A percentile compares a stretch with the other conserved stretches of the same genome.
phyloP scores from a whole-genome alignment of 2,113 vertebrate genomes.

The Callospermophilus lateralis region DNA sequence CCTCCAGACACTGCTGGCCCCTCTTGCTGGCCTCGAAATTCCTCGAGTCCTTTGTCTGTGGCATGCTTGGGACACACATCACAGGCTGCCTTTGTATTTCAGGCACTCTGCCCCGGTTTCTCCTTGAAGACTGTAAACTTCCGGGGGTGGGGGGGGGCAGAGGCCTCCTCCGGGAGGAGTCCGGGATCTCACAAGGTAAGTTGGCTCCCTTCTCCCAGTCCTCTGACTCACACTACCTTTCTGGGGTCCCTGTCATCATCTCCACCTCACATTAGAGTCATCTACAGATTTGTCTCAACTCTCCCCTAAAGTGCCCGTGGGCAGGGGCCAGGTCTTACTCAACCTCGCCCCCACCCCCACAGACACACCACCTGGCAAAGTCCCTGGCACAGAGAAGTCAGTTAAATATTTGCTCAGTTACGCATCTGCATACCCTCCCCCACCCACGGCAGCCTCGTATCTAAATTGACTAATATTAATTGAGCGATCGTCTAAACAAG shows the following conservation, averaged over 20 bases:
- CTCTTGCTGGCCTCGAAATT: constrained; percentile 31
- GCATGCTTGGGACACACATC: constrained; percentile 55
- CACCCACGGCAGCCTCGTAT: constrained; percentile 29
- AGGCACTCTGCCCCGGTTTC: background rate
- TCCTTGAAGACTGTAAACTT: constrained; percentile 27
- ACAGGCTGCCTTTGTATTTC: constrained; percentile 65
- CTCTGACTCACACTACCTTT: constrained; percentile 74
- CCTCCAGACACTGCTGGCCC: background rate
- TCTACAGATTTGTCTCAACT: constrained; percentile 56
- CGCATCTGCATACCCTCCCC: constrained; percentile 65
- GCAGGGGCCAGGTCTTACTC: constrained; percentile 72
- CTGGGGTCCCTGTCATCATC: constrained; percentile 69
- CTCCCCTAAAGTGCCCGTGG: constrained; percentile 1
- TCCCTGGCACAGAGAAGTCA: constrained; percentile 67
- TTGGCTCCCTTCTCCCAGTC: constrained; percentile 28
- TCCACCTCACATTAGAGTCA: constrained; percentile 57
- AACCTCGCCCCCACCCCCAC: constrained; percentile 28
- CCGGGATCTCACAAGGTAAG: background rate
- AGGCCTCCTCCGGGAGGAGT: background rate
- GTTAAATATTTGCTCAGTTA: constrained; percentile 82
- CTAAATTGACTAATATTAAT: constrained; percentile 60
- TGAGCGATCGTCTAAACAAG: constrained; percentile 49
- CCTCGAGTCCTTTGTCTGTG: constrained; percentile 71
- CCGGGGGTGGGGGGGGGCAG: background rate
- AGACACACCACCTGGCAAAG: constrained; percentile 71